A percentile compares a stretch with the other conserved stretches of the same genome.
phyloP scores from a whole-genome alignment of 2,797 vertebrate species.

The Myotis vivesi region DNA sequence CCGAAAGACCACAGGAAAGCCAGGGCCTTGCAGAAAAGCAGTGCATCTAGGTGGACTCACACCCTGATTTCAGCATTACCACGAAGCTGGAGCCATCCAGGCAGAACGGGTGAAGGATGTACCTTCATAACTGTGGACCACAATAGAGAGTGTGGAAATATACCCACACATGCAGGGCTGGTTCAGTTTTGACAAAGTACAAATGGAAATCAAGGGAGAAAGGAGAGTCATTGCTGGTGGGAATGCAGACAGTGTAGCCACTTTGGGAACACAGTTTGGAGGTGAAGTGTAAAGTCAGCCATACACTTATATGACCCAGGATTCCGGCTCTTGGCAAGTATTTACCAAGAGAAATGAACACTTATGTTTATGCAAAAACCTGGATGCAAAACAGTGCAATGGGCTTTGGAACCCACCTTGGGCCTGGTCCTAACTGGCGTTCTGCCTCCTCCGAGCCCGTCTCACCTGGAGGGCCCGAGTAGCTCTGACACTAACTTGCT shows the following conservation, averaged over 20 bases:
- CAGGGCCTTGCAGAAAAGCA: not conserved
- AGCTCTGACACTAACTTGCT: not conserved
- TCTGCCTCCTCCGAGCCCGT: not conserved
- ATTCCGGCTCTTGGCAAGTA: not conserved
- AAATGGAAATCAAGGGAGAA: not conserved
- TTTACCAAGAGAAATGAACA: slow-evolving; percentile 20
- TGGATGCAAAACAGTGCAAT: not conserved
- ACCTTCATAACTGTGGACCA: not conserved
- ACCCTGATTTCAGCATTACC: not conserved
- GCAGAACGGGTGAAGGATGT: not conserved
- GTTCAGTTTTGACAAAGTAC: not conserved
- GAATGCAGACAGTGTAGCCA: not conserved
- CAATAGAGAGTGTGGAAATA: not conserved
- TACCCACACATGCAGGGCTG: accelerated
- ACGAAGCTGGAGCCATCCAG: not conserved
- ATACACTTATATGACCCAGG: not conserved
- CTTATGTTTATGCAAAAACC: not conserved
- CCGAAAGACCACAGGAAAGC: not conserved
- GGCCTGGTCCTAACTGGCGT: not conserved
- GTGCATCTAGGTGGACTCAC: not conserved
- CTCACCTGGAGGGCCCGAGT: not conserved
- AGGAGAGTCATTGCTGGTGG: not conserved
- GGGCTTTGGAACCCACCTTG: not conserved
- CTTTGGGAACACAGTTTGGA: not conserved
- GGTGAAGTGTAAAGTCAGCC: not conserved